Conservation (phyloP, 1,140 invertebrate genomes). For the Phymastichus coffea region DNA sequence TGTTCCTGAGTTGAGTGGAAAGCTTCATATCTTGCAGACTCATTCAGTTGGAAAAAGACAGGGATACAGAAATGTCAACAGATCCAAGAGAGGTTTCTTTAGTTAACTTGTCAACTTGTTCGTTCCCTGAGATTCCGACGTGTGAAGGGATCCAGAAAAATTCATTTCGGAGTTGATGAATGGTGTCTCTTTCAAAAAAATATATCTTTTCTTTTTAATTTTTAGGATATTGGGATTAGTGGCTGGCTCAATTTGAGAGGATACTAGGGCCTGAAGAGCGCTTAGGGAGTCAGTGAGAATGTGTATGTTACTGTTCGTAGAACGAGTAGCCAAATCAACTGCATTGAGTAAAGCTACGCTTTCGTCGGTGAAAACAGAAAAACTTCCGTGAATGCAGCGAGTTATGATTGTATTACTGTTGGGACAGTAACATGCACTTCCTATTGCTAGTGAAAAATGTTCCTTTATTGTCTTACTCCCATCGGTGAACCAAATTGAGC, state of each 20-base stretch:
- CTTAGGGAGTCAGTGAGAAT: conserved; percentile 7
- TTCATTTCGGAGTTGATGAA: neutral
- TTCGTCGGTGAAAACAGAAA: conserved; percentile 6
- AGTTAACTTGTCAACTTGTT: neutral
- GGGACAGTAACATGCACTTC: no score
- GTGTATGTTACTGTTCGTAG: neutral
- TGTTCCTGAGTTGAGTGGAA: no score
- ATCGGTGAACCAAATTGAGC: no score
- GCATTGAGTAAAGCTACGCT: conserved; percentile 2
- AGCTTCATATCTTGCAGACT: no score
- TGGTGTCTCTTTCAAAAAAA: neutral
- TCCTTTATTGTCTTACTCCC: neutral
- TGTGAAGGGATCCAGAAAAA: conserved; percentile 19
- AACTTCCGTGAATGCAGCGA: no score
- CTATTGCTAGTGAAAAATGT: neutral
- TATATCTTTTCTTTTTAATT: neutral
- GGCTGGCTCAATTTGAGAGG: neutral
- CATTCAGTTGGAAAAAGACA: no score
- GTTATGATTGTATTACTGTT: no score
- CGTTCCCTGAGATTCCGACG: conserved; percentile 6
- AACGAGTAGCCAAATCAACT: neutral
- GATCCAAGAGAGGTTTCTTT: conserved; percentile 9
- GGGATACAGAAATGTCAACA: no score
- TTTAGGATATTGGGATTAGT: neutral
- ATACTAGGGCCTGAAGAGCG: neutral